Conservation (phyloP, 2,797 vertebrate genomes). For the Sebastes nivosus region DNA sequence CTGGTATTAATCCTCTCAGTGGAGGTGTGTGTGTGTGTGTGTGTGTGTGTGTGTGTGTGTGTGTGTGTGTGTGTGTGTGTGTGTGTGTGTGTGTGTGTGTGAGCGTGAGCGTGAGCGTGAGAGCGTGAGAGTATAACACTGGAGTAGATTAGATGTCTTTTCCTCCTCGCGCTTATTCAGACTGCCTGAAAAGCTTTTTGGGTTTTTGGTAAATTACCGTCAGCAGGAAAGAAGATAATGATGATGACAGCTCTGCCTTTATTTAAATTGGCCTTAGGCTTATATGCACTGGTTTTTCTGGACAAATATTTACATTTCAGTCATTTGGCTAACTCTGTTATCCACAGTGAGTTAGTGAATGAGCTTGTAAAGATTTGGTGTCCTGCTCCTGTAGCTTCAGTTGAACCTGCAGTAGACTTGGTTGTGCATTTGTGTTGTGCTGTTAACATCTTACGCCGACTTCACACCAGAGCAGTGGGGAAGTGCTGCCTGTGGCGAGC, state of each 20-base stretch:
- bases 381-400: background rate
- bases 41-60: too few relatives aligned
- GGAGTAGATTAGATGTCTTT: constrained; percentile 29
- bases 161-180: constrained; percentile 26
- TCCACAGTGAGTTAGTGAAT: background rate
- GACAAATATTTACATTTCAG: constrained; percentile 22
- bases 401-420: background rate
- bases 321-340: background rate
- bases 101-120: too few relatives aligned
- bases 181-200: constrained; percentile 20
- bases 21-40: background rate
- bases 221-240: constrained; percentile 31
- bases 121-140: too few relatives aligned
- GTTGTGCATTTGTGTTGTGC: too few relatives aligned
- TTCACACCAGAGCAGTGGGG: too few relatives aligned
- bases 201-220: constrained; percentile 41
- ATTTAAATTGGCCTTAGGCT: background rate
- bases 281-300: background rate
- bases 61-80: too few relatives aligned
- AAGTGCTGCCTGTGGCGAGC: too few relatives aligned
- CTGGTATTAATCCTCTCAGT: constrained; percentile 35
- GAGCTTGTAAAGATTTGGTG: background rate
- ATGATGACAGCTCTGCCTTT: constrained; percentile 21
- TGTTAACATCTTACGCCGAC: too few relatives aligned
- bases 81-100: too few relatives aligned